Conservation (phyloP, 2,797 vertebrate species). For the Spinus olivaceus region DNA sequence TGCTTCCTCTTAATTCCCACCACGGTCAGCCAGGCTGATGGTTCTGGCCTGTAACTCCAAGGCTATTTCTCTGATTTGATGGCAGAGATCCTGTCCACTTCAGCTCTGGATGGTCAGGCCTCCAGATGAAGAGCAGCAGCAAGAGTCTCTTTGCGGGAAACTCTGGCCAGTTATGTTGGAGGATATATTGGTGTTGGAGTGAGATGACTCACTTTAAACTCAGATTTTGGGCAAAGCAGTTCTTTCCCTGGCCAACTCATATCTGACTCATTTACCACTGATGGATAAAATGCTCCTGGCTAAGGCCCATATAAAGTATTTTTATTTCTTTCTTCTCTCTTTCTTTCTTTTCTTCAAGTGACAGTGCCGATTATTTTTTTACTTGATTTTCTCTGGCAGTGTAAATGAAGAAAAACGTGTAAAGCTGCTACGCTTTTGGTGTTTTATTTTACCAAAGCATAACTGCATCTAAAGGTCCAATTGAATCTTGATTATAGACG, state of each 20-base stretch:
- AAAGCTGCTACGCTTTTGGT: neutral
- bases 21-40: neutral
- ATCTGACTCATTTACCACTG: constrained; percentile 82
- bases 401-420: constrained; percentile 28
- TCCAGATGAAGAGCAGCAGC: constrained; percentile 63
- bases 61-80: neutral
- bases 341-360: constrained; percentile 63
- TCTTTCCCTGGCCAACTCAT: constrained; percentile 79
- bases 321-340: constrained; percentile 71
- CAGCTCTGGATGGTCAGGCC: constrained; percentile 38
- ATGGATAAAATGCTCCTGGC: constrained; percentile 78
- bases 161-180: constrained; percentile 76
- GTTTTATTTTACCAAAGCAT: constrained; percentile 38
- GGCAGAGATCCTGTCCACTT: neutral
- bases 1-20: neutral
- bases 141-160: constrained; percentile 65
- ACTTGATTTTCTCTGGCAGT: constrained; percentile 57
- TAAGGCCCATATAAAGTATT: constrained; percentile 72
- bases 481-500: constrained; percentile 45
- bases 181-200: constrained; percentile 77
- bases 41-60: neutral
- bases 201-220: constrained; percentile 79
- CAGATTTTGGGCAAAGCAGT: constrained; percentile 76
- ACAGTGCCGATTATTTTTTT: constrained; percentile 57
- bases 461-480: constrained; percentile 21